phyloP scores from a whole-genome alignment of 64 coral and sea anemone genomes.

The Actinia tenebrosa region DNA sequence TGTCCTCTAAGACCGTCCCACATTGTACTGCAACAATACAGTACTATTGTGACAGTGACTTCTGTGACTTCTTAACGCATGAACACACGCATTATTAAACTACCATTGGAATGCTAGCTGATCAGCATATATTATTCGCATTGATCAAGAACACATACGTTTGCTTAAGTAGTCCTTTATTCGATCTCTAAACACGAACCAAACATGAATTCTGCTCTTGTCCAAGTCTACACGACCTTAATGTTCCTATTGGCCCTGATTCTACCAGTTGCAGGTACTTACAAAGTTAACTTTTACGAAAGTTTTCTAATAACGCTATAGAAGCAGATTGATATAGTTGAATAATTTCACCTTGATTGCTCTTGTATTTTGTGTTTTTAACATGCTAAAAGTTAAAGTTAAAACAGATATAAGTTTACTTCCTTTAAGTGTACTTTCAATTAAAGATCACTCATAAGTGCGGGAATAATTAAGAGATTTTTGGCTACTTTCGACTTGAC shows the following conservation, averaged over 20 bases:
- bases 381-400: neutral
- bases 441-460: too few species aligned
- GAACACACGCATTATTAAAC: too few species aligned
- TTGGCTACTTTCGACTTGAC: too few species aligned
- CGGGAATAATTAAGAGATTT: too few species aligned
- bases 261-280: conserved; percentile 6
- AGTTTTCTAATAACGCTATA: neutral
- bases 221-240: neutral
- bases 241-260: neutral
- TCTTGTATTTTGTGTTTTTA: neutral
- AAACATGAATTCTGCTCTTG: neutral
- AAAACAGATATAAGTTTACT: neutral
- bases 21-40: neutral
- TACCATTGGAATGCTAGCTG: too few species aligned
- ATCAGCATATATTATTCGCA: neutral
- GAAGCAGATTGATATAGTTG: neutral
- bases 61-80: too few species aligned
- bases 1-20: too few species aligned
- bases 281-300: neutral
- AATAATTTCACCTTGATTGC: neutral
- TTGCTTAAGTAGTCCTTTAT: neutral
- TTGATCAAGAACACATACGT: too few species aligned
- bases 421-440: neutral
- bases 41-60: too few species aligned
- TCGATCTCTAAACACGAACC: neutral